phyloP scores from a whole-genome alignment of 2,888 invertebrate genomes.

The Hyalella azteca region DNA sequence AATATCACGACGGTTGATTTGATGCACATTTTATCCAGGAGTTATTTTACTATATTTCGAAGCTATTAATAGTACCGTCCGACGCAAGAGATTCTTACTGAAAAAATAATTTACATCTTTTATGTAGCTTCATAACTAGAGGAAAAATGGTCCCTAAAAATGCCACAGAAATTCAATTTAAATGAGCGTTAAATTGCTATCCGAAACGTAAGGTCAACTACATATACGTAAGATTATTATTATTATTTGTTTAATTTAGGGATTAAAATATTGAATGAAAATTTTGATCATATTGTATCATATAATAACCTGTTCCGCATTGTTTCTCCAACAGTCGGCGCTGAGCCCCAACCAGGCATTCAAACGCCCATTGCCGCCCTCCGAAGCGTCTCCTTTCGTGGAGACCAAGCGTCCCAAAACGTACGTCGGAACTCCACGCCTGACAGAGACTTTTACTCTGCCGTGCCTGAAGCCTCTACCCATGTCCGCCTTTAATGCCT shows the following conservation, averaged over 20 bases:
- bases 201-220: too few relatives aligned
- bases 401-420: constrained; percentile 42
- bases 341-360: constrained; percentile 29
- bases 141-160: too few relatives aligned
- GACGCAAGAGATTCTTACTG: too few relatives aligned
- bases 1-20: too few relatives aligned
- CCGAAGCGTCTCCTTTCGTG: constrained; percentile 31
- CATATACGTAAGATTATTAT: too few relatives aligned
- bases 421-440: not conserved
- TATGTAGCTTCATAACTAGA: too few relatives aligned
- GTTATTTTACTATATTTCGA: too few relatives aligned
- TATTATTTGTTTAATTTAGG: not conserved
- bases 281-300: not conserved
- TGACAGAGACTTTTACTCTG: constrained; percentile 41
- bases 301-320: not conserved
- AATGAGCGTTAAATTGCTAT: too few relatives aligned
- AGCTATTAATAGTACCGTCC: too few relatives aligned
- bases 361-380: constrained; percentile 50
- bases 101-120: too few relatives aligned
- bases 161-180: too few relatives aligned
- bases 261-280: not conserved
- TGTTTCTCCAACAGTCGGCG: not conserved
- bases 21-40: too few relatives aligned
- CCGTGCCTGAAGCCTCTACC: constrained; percentile 40
- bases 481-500: not conserved